Conservation (phyloP, 2,797 vertebrate genomes). For the Pantherophis vulpinus region DNA sequence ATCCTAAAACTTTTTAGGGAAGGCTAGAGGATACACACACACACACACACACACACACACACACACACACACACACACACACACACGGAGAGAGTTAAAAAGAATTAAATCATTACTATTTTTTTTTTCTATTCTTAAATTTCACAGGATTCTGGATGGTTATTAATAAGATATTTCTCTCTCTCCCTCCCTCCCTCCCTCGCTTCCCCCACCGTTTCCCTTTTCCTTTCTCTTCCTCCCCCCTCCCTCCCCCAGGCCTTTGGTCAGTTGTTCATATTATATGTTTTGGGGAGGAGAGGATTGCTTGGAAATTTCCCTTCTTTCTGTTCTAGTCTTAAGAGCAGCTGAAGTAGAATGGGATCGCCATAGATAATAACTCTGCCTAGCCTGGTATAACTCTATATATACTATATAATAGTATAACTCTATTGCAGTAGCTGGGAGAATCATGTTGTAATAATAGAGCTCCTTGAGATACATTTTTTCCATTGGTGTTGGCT, state of each 20-base stretch:
- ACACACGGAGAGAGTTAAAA: not conserved
- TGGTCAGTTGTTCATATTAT: not conserved
- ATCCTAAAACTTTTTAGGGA: not conserved
- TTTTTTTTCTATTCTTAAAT: not conserved
- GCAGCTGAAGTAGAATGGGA: not conserved
- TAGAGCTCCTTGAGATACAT: not conserved
- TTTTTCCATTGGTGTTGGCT: not conserved
- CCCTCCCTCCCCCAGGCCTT: not conserved
- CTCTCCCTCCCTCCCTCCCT: no score
- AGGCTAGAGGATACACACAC: not conserved
- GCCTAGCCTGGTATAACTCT: not conserved
- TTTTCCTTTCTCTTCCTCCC: not conserved
- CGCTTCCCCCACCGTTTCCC: fast-evolving
- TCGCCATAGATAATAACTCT: not conserved
- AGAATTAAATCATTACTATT: not conserved
- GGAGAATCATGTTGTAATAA: not conserved
- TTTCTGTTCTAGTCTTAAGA: not conserved
- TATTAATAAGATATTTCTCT: not conserved
- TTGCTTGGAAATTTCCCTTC: not conserved
- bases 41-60: no score
- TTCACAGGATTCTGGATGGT: not conserved
- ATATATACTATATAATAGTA: no score
- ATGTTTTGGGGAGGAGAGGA: not conserved
- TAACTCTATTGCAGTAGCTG: not conserved
- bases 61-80: no score